Base-by-base conservation (phyloP, 1,140 invertebrate genomes). In the Hypsibius dujardini region DNA sequence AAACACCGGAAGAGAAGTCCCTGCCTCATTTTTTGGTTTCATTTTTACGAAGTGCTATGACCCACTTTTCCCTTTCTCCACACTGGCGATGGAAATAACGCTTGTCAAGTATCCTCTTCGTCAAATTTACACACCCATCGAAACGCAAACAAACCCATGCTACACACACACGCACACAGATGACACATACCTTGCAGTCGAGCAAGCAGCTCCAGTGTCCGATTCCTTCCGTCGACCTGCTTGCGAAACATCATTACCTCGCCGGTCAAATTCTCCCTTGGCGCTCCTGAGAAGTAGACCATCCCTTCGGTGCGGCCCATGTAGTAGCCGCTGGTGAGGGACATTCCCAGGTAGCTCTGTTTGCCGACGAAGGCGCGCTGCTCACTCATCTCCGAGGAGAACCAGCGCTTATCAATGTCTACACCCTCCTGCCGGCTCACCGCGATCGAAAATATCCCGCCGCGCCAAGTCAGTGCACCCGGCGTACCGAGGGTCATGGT, bases 201-300 rank as follows among this genome's bases (percentile, higher is more conserved):
- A 7, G 3, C 62, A 3, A 67, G 7, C 3, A 67, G 42, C 45
- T 74, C 71, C 56, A 67, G 73, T 59, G 46, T 47, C 59, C 70
- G 71, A 46, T 46, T 47, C 72, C 59, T 74, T 2, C 59, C 46
- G 70, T 62, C 45, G 1, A 47, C 62, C 62, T 7, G 62, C 42
- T 70, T 70, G 7, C 72, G 28, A 73, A 74, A 74, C 47, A 74
- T 40, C 40, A 76, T 47, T 42, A 76, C 74, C 47, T 73, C 72
- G 0, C 92, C 92, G 0, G 87, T 88, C 12, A 87, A 87, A 75
- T 87, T 86, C 0, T 90, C 85, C 15, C 90, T 75, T 0, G 92
- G 91, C 0, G 91, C 91, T 1, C 92, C 92, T 1, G 88, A 86
- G 0, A 87, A 90, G 76, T 88, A 94, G 0, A 85, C 86, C 73